Percentiles rank a stretch among this genome's conserved stretches.
These are phyloP conservation scores for Anastrepha ludens DNA, from an alignment of 1,140 invertebrate species.

Conservation along the genomic window DNA sequence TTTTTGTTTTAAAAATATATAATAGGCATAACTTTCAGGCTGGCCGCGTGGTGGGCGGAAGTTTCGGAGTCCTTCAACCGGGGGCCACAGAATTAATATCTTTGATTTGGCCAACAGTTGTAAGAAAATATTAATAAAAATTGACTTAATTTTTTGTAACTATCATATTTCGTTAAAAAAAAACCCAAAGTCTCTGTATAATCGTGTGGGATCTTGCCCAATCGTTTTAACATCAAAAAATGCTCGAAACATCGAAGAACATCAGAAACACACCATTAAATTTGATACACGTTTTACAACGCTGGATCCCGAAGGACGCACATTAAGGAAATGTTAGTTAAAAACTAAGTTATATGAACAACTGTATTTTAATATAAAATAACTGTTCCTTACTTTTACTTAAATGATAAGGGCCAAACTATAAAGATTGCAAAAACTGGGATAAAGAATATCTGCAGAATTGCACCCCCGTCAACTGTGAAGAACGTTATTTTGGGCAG, in stretches of 20 bases:
- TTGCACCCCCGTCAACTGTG: slow-evolving; percentile 67
- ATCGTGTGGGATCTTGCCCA: slow-evolving; percentile 68
- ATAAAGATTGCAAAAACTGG: slow-evolving; percentile 66
- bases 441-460: slow-evolving; percentile 67
- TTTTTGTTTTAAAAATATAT: not conserved
- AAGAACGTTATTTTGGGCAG: slow-evolving; percentile 69
- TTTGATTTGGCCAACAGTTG: slow-evolving; percentile 68
- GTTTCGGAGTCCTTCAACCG: slow-evolving; percentile 64
- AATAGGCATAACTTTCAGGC: slow-evolving; percentile 51
- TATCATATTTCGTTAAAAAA: not conserved
- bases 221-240: slow-evolving; percentile 61
- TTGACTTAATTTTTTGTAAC: not conserved
- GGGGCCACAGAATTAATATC: slow-evolving; percentile 65
- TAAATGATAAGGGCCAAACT: slow-evolving; percentile 58
- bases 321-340: slow-evolving; percentile 58
- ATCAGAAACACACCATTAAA: slow-evolving; percentile 59
- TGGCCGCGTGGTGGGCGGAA: slow-evolving; percentile 63
- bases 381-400: not conserved
- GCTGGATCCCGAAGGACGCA: slow-evolving; percentile 62
- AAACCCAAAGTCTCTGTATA: slow-evolving; percentile 65
- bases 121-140: slow-evolving; percentile 56
- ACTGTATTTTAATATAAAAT: not conserved
- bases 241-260: slow-evolving; percentile 55
- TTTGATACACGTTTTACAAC: slow-evolving; percentile 68
- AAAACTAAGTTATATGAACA: not conserved